Base-by-base conservation (phyloP, 2,113 vertebrate genomes). In the Tupaia tana region DNA sequence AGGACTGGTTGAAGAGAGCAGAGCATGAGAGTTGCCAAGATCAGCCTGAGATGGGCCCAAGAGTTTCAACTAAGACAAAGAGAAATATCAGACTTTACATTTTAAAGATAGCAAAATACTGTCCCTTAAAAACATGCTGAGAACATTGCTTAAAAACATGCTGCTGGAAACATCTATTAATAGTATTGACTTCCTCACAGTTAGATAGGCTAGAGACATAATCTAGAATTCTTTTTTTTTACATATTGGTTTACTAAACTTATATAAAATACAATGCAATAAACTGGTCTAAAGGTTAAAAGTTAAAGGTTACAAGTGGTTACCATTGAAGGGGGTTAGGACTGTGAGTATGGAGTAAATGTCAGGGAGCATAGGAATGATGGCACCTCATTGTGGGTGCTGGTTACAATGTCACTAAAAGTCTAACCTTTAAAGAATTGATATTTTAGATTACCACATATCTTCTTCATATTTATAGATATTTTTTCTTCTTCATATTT, bases 181-280 rank as follows among this genome's bases (percentile, higher is more conserved):
- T 93, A 66, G n/a, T 92, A 83, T 59, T 80, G 80, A 98, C 97
- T 98, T 98, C 97, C 97, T 98, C 96, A 96, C 97, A 98, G 6
- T 69, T 95, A 61, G 87, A 20, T 54, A 81, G 43, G 66, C 43
- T 31, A 89, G 81, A 91, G 61, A n/a, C 59, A 79, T 20, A 63
- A 20, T 70, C 69, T 31, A 70, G 15, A 58, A 91, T 86, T 81
- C 3, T 19, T 61, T 67, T 97, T 93, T 59, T 96, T 43, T 43
- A 43, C 43, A 43, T 43, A 43, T 43, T 43, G 43, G 43, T 43
- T 43, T 43, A 43, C 6, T 43, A 43, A 43, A 43, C 43, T 43
- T 43, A 43, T 43, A 43, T 43, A 43, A 43, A 43, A 43, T 43
- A 43, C 43, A 43, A 4, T 43, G 43, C 43, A 43, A 43, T 43